Evolutionary conservation across 2,888 invertebrate genomes (phyloP).

Genomic region (Drosophila setosimentum): DNA sequence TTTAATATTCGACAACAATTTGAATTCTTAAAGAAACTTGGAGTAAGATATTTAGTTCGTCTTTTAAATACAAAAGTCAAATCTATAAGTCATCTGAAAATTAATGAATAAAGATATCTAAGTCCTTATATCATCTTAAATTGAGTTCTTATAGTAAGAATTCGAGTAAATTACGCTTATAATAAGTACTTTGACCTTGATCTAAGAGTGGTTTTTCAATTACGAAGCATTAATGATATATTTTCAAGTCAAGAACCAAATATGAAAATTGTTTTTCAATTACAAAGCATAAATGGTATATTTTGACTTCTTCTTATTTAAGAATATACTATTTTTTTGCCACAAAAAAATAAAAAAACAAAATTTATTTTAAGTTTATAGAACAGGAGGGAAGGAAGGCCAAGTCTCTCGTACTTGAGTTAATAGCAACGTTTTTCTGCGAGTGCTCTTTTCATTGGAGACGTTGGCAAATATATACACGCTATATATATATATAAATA

Average conservation of each 20-base stretch:
- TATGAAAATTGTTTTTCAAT: background rate
- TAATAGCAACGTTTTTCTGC: background rate
- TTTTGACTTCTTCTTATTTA: background rate
- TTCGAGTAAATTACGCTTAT: background rate
- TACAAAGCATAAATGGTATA: no score
- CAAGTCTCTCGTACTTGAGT: background rate
- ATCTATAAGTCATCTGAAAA: background rate
- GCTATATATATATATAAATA: background rate
- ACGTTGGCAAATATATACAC: background rate
- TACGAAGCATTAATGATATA: background rate
- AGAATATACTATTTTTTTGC: background rate
- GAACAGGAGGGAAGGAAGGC: background rate
- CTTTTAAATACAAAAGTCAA: background rate
- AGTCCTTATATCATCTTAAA: background rate
- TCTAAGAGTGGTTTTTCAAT: background rate
- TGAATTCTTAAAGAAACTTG: background rate
- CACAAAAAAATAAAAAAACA: background rate
- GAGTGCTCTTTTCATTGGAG: background rate
- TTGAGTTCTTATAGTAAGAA: background rate
- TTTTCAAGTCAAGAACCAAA: background rate
- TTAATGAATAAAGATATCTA: background rate
- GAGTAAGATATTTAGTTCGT: background rate
- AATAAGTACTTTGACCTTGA: background rate
- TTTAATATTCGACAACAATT: background rate
- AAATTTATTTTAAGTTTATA: background rate